These are phyloP conservation scores for Sericinus montela DNA, from an alignment of 2,888 invertebrate species.

Conservation along the genomic window DNA sequence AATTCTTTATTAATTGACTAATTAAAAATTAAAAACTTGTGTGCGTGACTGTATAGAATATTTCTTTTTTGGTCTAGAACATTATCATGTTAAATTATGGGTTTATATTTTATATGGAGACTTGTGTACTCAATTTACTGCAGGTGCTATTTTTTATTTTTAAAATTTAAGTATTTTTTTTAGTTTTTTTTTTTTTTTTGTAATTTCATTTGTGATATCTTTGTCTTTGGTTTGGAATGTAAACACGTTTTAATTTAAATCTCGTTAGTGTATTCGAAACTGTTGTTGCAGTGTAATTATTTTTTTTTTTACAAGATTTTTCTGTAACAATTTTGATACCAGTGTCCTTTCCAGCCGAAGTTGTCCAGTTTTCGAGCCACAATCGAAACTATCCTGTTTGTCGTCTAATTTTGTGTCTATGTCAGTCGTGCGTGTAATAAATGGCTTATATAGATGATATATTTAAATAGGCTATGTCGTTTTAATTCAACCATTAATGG, in stretches of 20 bases:
- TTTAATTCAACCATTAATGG: slow-evolving; percentile 1
- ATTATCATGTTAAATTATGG: slow-evolving; percentile 10
- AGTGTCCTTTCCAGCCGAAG: no score
- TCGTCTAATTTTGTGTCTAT: background rate
- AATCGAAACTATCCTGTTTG: background rate
- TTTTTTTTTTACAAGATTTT: no score
- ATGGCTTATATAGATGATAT: background rate
- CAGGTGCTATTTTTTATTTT: slow-evolving; percentile 23
- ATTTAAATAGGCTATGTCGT: slow-evolving; percentile 3
- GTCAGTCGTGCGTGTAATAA: background rate
- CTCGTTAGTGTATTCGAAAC: no score
- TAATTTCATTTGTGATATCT: background rate
- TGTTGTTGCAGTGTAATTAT: no score
- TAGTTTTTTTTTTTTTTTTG: slow-evolving; percentile 2
- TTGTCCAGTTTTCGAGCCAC: background rate
- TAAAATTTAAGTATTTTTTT: background rate
- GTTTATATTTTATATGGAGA: slow-evolving; percentile 17
- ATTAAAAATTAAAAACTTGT: slow-evolving; percentile 4
- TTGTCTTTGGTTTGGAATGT: background rate
- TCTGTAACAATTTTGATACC: no score
- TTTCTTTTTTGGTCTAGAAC: background rate
- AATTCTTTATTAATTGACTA: background rate
- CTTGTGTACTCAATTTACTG: slow-evolving; percentile 17
- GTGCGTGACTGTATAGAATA: slow-evolving; percentile 1
- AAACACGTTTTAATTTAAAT: background rate